phyloP scores from a whole-genome alignment of 2,888 invertebrate genomes.

The Pyrrhia umbra region DNA sequence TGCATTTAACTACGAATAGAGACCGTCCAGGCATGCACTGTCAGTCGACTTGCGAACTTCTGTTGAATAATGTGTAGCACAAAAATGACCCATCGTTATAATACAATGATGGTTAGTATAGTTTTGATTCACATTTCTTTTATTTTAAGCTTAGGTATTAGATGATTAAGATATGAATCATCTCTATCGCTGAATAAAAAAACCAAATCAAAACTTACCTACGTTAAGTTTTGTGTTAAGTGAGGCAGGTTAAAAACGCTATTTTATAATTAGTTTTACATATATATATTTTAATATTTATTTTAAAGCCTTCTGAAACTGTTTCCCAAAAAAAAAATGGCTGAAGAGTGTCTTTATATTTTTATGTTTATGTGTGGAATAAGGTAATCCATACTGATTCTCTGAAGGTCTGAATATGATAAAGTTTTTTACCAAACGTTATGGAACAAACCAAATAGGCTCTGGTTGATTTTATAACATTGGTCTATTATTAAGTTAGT shows the following conservation, averaged over 20 bases:
- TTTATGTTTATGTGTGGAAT: no score
- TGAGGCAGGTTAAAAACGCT: no score
- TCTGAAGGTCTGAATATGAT: background rate
- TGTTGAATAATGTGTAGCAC: background rate
- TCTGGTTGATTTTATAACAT: background rate
- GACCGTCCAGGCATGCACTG: constrained; percentile 10
- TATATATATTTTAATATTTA: no score
- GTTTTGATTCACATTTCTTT: background rate
- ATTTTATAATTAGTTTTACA: no score
- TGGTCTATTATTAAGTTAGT: background rate
- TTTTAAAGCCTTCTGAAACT: no score
- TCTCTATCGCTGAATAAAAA: constrained; percentile 2
- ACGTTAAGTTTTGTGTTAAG: background rate
- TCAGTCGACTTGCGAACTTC: constrained; percentile 18
- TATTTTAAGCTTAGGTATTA: constrained; percentile 1
- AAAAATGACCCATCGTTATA: background rate
- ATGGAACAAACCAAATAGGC: background rate
- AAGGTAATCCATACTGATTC: background rate
- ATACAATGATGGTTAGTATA: background rate
- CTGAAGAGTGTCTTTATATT: no score
- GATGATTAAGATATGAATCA: constrained; percentile 1
- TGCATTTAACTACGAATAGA: background rate
- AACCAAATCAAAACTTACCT: background rate
- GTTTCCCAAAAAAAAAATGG: no score
- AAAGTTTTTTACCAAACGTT: background rate